A percentile compares a stretch with the other conserved stretches of the same genome.
These are phyloP conservation scores for Oryzias curvinotus DNA, from an alignment of 2,113 vertebrate species.

Conservation along the genomic window DNA sequence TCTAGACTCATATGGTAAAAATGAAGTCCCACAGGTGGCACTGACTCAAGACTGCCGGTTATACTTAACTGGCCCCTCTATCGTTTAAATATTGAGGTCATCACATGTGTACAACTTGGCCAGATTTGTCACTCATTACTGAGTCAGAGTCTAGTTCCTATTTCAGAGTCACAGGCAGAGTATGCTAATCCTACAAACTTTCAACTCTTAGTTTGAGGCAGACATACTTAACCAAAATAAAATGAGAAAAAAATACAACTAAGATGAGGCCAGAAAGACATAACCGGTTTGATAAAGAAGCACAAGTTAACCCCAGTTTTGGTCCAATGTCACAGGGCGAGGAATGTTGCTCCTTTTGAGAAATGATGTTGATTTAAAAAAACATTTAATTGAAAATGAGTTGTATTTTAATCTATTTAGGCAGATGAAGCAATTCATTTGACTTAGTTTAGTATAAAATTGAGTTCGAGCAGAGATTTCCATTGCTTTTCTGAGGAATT, in stretches of 20 bases:
- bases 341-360: neutral
- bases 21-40: neutral
- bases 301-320: neutral
- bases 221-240: neutral
- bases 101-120: neutral
- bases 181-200: neutral
- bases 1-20: neutral
- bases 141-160: neutral
- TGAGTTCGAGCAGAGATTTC: neutral
- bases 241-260: neutral
- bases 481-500: neutral
- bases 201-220: slow-evolving; percentile 3
- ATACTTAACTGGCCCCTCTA: neutral
- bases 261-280: neutral
- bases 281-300: neutral
- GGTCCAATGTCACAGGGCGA: neutral
- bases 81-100: neutral
- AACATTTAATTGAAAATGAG: neutral
- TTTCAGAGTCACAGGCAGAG: neutral
- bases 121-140: neutral
- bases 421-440: neutral
- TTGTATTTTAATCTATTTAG: neutral
- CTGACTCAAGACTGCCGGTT: neutral
- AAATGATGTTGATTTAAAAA: slow-evolving; percentile 1
- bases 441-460: neutral